These are phyloP conservation scores for Diogma glabrata DNA, from an alignment of 2,888 invertebrate genomes.

Conservation along the genomic window DNA sequence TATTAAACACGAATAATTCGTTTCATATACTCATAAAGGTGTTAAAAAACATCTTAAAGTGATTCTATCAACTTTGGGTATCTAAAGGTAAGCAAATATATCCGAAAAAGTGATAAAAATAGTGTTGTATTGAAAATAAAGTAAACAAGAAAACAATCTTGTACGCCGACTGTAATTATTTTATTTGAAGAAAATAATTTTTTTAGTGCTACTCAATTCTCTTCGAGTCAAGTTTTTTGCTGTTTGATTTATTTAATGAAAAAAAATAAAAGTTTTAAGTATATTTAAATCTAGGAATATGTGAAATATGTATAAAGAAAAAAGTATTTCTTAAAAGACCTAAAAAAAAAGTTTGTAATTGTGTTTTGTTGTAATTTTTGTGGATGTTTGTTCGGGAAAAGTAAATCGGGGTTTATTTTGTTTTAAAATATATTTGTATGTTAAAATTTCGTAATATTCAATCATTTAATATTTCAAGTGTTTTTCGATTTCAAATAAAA, in stretches of 20 bases:
- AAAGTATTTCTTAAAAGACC: conserved; percentile 4
- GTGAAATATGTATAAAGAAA: not conserved
- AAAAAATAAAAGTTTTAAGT: not conserved
- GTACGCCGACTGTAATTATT: not conserved
- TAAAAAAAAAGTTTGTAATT: conserved; percentile 8
- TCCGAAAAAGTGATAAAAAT: conserved; percentile 10
- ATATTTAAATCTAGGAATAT: not conserved
- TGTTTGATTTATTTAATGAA: not conserved
- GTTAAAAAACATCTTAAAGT: too few species aligned
- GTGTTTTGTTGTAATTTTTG: conserved; percentile 9
- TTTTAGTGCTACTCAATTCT: too few species aligned
- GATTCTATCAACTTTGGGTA: too few species aligned
- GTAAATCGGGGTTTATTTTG: not conserved
- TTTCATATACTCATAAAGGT: too few species aligned
- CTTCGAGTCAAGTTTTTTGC: conserved; percentile 4
- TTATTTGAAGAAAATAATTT: too few species aligned
- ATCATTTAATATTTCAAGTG: not conserved
- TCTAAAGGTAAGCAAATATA: conserved; percentile 11
- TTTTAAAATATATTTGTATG: too few species aligned
- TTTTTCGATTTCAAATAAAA: conserved; percentile 6
- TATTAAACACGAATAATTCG: too few species aligned
- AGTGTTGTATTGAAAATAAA: conserved; percentile 2
- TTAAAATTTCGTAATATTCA: too few species aligned
- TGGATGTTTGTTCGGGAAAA: conserved; percentile 4
- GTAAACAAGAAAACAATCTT: conserved; percentile 9